These are phyloP conservation scores for Myotis davidii DNA, from an alignment of 2,113 vertebrate genomes.

Conservation along the genomic window DNA sequence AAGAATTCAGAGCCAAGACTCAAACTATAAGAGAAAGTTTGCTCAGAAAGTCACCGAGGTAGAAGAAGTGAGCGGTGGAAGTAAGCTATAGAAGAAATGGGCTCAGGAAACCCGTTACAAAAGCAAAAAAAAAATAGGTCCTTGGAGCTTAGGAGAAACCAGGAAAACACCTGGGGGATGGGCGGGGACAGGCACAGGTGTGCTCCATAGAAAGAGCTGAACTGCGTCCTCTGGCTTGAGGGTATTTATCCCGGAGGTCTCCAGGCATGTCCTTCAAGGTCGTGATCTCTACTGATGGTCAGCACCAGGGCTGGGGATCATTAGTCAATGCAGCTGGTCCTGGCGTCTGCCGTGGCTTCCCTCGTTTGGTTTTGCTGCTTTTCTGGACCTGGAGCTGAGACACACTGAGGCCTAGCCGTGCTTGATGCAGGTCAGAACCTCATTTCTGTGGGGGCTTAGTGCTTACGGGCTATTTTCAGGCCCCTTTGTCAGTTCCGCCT, in stretches of 20 bases:
- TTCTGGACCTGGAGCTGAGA: not conserved
- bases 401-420: not conserved
- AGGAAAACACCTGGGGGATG: not conserved
- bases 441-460: not conserved
- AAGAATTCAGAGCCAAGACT: not conserved
- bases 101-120: not conserved
- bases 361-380: not conserved
- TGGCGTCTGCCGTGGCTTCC: not conserved
- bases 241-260: not conserved
- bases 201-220: not conserved
- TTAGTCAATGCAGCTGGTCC: not conserved
- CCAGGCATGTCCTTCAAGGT: not conserved
- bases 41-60: not conserved
- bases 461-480: not conserved
- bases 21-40: not conserved
- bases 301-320: not conserved
- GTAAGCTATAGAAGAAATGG: not conserved
- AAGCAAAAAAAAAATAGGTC: not conserved
- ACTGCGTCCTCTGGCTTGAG: not conserved
- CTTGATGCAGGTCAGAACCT: not conserved
- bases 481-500: not conserved
- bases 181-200: not conserved
- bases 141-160: not conserved
- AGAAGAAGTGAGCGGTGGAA: not conserved
- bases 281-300: not conserved